Evolutionary conservation across 2,113 vertebrate species (phyloP).

Genomic region (Lasiurus cinereus): DNA sequence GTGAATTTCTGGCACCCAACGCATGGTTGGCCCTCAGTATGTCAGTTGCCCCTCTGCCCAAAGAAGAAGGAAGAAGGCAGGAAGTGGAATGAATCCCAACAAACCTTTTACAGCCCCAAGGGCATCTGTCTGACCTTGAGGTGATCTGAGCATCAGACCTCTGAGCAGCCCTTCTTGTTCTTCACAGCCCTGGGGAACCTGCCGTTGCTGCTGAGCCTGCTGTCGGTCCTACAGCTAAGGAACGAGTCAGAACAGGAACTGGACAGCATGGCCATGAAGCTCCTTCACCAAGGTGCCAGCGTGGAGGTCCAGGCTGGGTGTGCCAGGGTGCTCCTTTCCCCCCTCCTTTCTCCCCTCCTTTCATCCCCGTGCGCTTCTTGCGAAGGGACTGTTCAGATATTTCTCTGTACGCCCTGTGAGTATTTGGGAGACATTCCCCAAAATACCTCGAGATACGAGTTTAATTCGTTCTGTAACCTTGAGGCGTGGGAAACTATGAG

Average conservation of each 20-base stretch:
- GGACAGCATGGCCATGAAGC: conserved; percentile 93
- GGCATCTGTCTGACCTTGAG: not conserved
- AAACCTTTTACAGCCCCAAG: not conserved
- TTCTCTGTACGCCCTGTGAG: not conserved
- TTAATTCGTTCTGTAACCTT: too few species aligned
- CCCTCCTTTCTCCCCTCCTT: not conserved
- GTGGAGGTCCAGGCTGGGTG: not conserved
- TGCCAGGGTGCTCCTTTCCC: not conserved
- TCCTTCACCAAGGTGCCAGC: conserved; percentile 93
- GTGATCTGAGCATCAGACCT: not conserved
- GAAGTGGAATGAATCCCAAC: not conserved
- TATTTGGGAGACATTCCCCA: too few species aligned
- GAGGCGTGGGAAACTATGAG: too few species aligned
- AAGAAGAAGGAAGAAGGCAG: not conserved
- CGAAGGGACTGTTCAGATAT: not conserved
- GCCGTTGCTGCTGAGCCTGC: conserved; percentile 92
- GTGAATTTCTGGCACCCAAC: not conserved
- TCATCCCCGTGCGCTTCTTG: not conserved
- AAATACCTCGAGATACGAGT: too few species aligned
- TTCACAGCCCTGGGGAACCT: conserved; percentile 87
- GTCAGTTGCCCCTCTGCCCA: not conserved
- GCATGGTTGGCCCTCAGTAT: not conserved
- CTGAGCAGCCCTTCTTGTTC: conserved; percentile 3
- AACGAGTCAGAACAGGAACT: conserved; percentile 86
- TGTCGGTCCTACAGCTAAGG: conserved; percentile 90